A percentile compares a stretch with the other conserved stretches of the same genome.
phyloP scores from a whole-genome alignment of 2,888 invertebrate species.

The Cosmopolites sordidus region DNA sequence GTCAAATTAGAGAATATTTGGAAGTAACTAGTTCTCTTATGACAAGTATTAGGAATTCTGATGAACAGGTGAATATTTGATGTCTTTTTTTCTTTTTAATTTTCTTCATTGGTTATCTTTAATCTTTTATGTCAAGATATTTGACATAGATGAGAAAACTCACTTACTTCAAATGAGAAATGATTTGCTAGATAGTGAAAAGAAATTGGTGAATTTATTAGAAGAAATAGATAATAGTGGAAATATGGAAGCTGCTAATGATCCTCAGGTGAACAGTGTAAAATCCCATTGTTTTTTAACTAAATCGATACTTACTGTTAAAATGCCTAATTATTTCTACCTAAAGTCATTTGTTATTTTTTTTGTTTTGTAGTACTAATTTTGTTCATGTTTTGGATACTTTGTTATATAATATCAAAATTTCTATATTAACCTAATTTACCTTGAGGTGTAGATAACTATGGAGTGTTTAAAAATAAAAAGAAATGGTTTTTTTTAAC shows the following conservation, averaged over 20 bases:
- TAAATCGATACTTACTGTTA: no score
- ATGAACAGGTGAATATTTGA: slow-evolving; percentile 57
- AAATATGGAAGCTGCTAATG: slow-evolving; percentile 14
- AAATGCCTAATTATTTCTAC: no score
- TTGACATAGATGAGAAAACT: slow-evolving; percentile 47
- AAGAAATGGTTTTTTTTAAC: no score
- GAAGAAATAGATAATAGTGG: slow-evolving; percentile 39
- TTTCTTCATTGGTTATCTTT: neutral
- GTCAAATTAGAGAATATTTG: slow-evolving; percentile 70
- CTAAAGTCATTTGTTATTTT: no score
- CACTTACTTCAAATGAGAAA: slow-evolving; percentile 63
- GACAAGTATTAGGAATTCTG: slow-evolving; percentile 61
- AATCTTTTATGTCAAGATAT: slow-evolving; percentile 21
- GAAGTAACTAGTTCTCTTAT: slow-evolving; percentile 66
- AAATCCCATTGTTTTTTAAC: no score
- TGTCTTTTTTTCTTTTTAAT: slow-evolving; percentile 3
- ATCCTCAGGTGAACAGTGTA: slow-evolving; percentile 28
- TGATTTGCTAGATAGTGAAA: slow-evolving; percentile 67
- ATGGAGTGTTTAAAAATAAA: no score
- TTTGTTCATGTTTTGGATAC: no score
- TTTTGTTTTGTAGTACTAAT: no score
- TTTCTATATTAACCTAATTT: no score
- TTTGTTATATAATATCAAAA: no score
- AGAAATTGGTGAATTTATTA: slow-evolving; percentile 59
- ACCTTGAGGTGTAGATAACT: no score